Evolutionary conservation across 1,140 invertebrate genomes (phyloP), one percentile per base, ranked within the genome.

Genomic region (Conopomorpha cramerella): DNA sequence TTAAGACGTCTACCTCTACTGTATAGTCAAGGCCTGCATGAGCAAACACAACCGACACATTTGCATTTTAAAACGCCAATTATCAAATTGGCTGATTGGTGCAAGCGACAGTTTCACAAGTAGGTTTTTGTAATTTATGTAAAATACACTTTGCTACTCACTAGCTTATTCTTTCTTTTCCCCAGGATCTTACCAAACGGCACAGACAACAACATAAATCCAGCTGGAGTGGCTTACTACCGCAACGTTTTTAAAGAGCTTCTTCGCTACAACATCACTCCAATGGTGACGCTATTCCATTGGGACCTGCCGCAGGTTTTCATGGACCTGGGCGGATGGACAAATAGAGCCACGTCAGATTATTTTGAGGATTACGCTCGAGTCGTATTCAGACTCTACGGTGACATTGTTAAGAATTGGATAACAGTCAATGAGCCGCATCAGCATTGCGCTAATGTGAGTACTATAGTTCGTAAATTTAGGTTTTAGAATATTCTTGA

Each of bases 331-430:
- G 86, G 86, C 2, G 84, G 84, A 3, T 86, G 83, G 82, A 58
- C 62, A 0, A 86, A 86, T 54, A 61, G 72, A 2, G 50, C 74
- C 25, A 79, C 86, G 32, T 68, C 79, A 1, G 74, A 85, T 35
- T 83, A 79, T 68, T 87, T 84, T 41, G 79, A 73, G 34, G 83
- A 86, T 50, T 88, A 84, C 46, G 84, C 85, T 0, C 61, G 77
- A 39, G 43, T 87, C 2, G 67, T 81, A 1, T 83, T 86, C 35
- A 68, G 77, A 16, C 60, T 79, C 39, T 85, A 82, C 36, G 86
- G 85, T 0, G 81, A 84, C 66, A 57, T 83, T 19, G 79, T 86
- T 1, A 79, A 81, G 56, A 56, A 43, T 2, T 82, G 80, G 80
- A 73, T 72, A 1, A 81, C 79, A 2, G 58, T 82, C 26, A 82